These are phyloP conservation scores for Henricia sp. DNA, from an alignment of 53 echinoderm and acorn worm genomes.

Conservation along the genomic window DNA sequence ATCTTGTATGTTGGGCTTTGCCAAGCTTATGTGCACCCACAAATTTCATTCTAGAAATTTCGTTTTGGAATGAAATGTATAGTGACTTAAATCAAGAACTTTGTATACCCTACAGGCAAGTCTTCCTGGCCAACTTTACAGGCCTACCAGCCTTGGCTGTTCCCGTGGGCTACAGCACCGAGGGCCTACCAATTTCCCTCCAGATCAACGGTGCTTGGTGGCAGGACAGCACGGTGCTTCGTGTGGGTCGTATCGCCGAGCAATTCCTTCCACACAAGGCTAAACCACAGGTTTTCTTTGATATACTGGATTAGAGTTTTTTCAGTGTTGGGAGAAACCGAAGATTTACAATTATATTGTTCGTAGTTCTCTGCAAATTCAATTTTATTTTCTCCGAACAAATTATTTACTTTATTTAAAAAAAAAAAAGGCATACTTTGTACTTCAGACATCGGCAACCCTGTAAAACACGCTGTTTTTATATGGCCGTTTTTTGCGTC, in stretches of 20 bases:
- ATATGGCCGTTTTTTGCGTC: too few species aligned
- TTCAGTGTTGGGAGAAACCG: too few species aligned
- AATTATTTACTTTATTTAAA: too few species aligned
- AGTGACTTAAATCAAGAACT: neutral
- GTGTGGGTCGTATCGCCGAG: constrained; percentile 77
- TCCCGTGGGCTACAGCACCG: constrained; percentile 78
- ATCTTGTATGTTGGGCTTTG: too few species aligned
- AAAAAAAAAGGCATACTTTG: too few species aligned
- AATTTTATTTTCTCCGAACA: too few species aligned
- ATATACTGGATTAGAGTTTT: constrained; percentile 23
- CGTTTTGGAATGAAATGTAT: neutral
- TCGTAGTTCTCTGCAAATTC: too few species aligned
- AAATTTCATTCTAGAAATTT: too few species aligned
- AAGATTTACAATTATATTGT: too few species aligned
- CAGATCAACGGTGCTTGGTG: constrained; percentile 97
- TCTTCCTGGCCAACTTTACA: constrained; percentile 77
- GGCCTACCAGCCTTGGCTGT: constrained; percentile 83
- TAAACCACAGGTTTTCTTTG: constrained; percentile 75
- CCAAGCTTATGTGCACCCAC: too few species aligned
- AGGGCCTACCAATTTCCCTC: constrained; percentile 84
- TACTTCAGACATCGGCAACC: too few species aligned
- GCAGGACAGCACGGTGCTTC: constrained; percentile 78
- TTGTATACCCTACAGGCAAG: constrained; percentile 56
- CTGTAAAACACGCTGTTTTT: too few species aligned
- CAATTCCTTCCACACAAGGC: constrained; percentile 58